phyloP scores from a whole-genome alignment of 2,113 vertebrate species.

The Amia ocellicauda region DNA sequence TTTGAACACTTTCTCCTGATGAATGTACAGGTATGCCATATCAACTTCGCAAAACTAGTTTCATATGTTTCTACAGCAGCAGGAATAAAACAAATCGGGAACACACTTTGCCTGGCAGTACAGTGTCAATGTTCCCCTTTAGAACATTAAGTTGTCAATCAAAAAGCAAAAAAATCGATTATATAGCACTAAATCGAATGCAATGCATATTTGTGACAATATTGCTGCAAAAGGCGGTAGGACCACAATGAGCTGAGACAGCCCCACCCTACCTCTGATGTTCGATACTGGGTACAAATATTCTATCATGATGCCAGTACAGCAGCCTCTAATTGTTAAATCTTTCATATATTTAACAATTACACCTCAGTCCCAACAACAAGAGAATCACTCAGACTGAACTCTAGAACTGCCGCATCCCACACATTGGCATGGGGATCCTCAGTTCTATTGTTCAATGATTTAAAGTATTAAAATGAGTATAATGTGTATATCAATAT shows the following conservation, averaged over 20 bases:
- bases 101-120: background rate
- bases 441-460: background rate
- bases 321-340: slow-evolving; percentile 15
- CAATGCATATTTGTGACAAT: background rate
- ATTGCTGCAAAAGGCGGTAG: no score
- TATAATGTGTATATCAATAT: no score
- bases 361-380: background rate
- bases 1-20: no score
- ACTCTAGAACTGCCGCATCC: background rate
- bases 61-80: no score
- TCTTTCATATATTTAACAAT: slow-evolving; percentile 7
- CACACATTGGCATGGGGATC: background rate
- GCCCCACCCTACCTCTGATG: background rate
- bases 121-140: background rate
- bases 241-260: background rate
- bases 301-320: slow-evolving; percentile 5
- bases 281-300: background rate
- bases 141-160: background rate
- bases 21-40: no score
- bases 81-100: no score
- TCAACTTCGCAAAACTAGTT: no score
- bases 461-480: background rate
- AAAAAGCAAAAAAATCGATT: background rate
- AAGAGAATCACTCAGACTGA: background rate
- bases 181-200: background rate